Base-by-base conservation (phyloP, 2,113 vertebrate genomes). In the Pagrus major region DNA sequence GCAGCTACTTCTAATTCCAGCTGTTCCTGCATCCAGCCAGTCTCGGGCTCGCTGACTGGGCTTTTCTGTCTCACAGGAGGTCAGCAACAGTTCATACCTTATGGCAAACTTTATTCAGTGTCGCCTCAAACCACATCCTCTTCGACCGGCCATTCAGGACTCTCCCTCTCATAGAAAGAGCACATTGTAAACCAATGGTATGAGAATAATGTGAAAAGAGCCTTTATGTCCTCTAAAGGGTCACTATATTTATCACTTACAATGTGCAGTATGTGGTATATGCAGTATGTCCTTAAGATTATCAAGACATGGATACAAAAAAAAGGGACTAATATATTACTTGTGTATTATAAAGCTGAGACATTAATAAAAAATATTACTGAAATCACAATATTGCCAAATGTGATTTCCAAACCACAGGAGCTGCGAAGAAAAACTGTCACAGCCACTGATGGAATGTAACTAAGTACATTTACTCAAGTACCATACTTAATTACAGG, bases 81-180 rank as follows among this genome's bases (percentile, higher is more conserved):
- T 93, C 88, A 91, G 31, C 6, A 58, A 64, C 80, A 89, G 88
- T 85, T 92, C 92, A 92, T 51, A 81, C 77, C 73, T 87, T 84
- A 67, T 51, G 29, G 67, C 58, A 70, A 87, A 76, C 77, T 72
- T 88, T 47, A 81, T 63, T 86, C 81, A 59, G 29, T 29, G 76
- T 44, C 37, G 20, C 83, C 75, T 80, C 81, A 55, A 81, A 83
- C 88, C 91, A 85, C 87, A 86, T 92, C 83, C 86, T 89, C 71
- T 86, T 61, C 49, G 60, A 78, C 47, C 39, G 72, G 42, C 35
- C 73, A 70, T 20, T 63, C 35, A 65, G 55, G 25, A 67, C 63
- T 72, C 60, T 35, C 10, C 10, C 69, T 66, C 25, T 31, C 71
- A 72, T 1, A 88, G 76, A 90, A 76, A 72, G 81, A 64, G 46